Percentiles rank a stretch among this genome's conserved stretches.
These are phyloP conservation scores for Dynastes tityus DNA, from an alignment of 2,888 invertebrate genomes.

Conservation along the genomic window DNA sequence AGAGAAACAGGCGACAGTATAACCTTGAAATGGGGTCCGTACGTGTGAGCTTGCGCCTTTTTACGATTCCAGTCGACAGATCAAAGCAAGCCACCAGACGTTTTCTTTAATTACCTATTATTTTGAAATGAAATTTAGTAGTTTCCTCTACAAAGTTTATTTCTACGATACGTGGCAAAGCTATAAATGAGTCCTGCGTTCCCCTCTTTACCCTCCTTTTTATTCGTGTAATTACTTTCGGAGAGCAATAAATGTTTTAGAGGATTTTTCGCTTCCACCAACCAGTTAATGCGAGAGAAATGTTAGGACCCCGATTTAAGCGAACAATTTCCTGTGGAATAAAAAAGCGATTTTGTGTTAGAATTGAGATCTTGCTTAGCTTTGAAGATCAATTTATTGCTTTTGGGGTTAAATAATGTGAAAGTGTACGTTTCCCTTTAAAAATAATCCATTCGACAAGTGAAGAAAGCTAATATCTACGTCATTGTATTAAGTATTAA, in stretches of 20 bases:
- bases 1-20: background rate
- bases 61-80: no score
- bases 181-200: background rate
- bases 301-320: background rate
- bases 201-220: background rate
- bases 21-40: background rate
- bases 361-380: no score
- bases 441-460: no score
- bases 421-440: no score
- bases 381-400: no score
- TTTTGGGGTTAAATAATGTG: no score
- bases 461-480: no score
- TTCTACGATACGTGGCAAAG: background rate
- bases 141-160: background rate
- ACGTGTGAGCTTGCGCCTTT: constrained; percentile 1
- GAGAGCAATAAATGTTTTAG: constrained; percentile 1
- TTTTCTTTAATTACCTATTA: constrained; percentile 15
- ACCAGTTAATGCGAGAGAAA: background rate
- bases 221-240: constrained; percentile 7
- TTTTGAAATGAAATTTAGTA: background rate
- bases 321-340: no score
- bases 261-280: background rate
- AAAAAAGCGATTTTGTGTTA: no score
- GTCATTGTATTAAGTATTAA: no score
- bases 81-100: background rate